phyloP scores from a whole-genome alignment of 2,888 invertebrate genomes.

The Cylindroiulus punctatus region DNA sequence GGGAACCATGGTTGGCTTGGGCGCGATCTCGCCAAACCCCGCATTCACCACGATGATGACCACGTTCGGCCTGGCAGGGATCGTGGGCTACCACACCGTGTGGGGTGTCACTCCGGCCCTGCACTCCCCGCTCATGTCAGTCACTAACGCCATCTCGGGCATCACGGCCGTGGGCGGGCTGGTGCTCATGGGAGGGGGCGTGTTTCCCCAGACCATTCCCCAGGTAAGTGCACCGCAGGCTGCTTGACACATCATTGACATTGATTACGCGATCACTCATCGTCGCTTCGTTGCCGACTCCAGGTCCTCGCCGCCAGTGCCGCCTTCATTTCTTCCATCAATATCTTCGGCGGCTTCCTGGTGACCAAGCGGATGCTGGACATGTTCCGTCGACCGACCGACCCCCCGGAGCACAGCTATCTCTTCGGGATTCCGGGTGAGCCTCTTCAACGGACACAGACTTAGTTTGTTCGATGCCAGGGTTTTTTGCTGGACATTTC shows the following conservation, averaged over 20 bases:
- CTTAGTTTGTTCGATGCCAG: not conserved
- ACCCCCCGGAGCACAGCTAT: slow-evolving; percentile 86
- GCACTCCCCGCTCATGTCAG: slow-evolving; percentile 91
- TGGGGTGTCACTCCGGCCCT: slow-evolving; percentile 92
- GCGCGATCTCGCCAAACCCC: slow-evolving; percentile 81
- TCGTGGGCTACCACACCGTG: slow-evolving; percentile 86
- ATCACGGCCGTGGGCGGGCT: slow-evolving; percentile 92
- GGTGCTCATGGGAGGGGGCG: slow-evolving; percentile 85
- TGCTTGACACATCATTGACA: too few relatives aligned
- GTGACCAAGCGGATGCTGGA: slow-evolving; percentile 92
- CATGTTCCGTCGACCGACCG: slow-evolving; percentile 87
- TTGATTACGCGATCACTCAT: too few relatives aligned
- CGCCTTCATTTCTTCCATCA: slow-evolving; percentile 87
- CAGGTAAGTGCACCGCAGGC: too few relatives aligned
- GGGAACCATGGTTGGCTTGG: slow-evolving; percentile 76
- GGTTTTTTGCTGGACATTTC: slow-evolving; percentile 31
- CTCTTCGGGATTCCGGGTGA: slow-evolving; percentile 78
- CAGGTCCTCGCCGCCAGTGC: slow-evolving; percentile 82
- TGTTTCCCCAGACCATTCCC: slow-evolving; percentile 78
- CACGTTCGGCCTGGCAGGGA: slow-evolving; percentile 82
- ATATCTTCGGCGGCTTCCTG: slow-evolving; percentile 89
- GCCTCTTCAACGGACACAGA: too few relatives aligned
- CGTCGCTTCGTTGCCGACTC: slow-evolving; percentile 57
- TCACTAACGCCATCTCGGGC: slow-evolving; percentile 90
- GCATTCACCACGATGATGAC: slow-evolving; percentile 89